Percentiles rank a stretch among this genome's conserved stretches.
Evolutionary conservation across 2,797 vertebrate genomes (phyloP).

Genomic region (Spea hammondii): DNA sequence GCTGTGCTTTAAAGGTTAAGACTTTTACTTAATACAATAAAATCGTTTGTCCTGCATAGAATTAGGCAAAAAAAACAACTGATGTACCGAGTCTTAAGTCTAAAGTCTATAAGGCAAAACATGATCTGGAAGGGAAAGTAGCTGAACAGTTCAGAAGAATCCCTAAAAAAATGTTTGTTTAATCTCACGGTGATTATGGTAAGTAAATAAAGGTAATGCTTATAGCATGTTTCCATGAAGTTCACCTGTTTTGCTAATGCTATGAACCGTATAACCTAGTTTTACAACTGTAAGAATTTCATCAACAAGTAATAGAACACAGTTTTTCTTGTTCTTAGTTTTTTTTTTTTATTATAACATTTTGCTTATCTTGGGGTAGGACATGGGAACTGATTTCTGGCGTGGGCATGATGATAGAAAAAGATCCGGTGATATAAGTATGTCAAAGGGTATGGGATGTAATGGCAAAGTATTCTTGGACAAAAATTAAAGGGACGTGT

Average conservation of each 20-base stretch:
- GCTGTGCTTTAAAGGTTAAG: background rate
- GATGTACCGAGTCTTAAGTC: background rate
- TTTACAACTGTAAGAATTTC: background rate
- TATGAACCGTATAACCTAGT: background rate
- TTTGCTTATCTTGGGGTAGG: constrained; percentile 1
- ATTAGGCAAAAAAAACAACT: background rate
- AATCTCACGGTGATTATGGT: constrained; percentile 18
- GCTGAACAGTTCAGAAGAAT: constrained; percentile 11
- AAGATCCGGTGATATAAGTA: too few relatives aligned
- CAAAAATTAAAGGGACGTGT: too few relatives aligned
- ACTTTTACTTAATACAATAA: constrained; percentile 14
- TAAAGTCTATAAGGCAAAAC: background rate
- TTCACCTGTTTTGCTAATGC: constrained; percentile 8
- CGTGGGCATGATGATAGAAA: background rate
- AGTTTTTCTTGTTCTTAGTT: background rate
- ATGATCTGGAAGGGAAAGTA: background rate
- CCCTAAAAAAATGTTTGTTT: constrained; percentile 41
- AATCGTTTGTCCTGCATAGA: background rate
- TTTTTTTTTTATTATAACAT: background rate
- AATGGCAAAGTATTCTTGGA: too few relatives aligned
- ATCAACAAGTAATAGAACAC: background rate
- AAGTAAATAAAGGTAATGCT: constrained; percentile 22
- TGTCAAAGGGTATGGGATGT: too few relatives aligned
- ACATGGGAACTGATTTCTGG: background rate
- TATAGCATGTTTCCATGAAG: constrained; percentile 16